Base-by-base conservation (phyloP, 2,113 vertebrate species). In the Elachura formosa region DNA sequence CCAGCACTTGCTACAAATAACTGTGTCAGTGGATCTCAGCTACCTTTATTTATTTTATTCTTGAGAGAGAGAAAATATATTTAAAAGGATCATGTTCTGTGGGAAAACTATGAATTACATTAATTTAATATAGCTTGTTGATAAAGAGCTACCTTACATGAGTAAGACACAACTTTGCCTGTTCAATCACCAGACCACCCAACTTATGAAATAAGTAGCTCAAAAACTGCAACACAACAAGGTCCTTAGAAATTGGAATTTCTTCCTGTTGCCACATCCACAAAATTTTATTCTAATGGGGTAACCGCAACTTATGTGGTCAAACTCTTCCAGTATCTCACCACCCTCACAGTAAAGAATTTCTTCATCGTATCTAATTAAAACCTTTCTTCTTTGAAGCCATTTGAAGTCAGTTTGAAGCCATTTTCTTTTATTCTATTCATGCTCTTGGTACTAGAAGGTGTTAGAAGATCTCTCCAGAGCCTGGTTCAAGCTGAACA, bases 161-260 rank as follows among this genome's bases (percentile, higher is more conserved):
- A n/a, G 8, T 12, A 84, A 17, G 33, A 55, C 18, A 38, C 4
- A 56, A 5, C 3, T 82, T 66, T 48, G 14, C 6, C 23, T 76
- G 4, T 2, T 13, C 41, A 31, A 22, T 45, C 8, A 3, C 10
- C 9, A 66, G 41, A 51, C 1, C 15, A 43, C 5, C 23, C 19
- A 33, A 28, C 36, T 52, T 14, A 24, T 16, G 2, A 66, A 61
- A 69, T 40, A 1, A 21, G 6, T 56, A 61, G 2, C 5, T 82
- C 22, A 66, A 10, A n/a, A 15, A 29, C 5, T 51, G 40, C 22
- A 87, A 4, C 23, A 43, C 1, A 48, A 31, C 3, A 49, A 66
- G 2, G 2, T 25, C 25, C 25, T 78, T n/a, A 48, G 13, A 61
- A 52, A 36, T 0, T 71, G 10, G 0, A 10, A 26, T 66, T 66